Conservation (phyloP, 2,113 vertebrate genomes). For the Phylloscopus trochilus region DNA sequence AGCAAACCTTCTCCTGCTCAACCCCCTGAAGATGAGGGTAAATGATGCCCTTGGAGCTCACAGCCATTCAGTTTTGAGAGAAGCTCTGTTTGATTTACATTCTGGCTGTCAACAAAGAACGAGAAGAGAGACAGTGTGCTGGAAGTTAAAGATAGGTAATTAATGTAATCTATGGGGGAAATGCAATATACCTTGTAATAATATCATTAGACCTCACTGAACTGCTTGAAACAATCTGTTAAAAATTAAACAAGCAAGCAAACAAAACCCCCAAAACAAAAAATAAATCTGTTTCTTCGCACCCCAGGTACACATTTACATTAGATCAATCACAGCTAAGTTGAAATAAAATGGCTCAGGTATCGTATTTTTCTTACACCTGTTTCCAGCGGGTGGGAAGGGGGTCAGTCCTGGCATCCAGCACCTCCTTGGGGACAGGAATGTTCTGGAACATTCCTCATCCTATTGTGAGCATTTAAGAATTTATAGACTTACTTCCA, state of each 20-base stretch:
- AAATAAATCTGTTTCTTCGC: neutral
- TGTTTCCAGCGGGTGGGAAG: neutral
- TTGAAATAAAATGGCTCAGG: neutral
- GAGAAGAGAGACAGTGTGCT: neutral
- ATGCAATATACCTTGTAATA: slow-evolving; percentile 7
- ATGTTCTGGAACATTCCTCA: neutral
- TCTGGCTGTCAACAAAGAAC: neutral
- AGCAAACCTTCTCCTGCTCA: neutral
- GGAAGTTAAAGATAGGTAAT: slow-evolving; percentile 13
- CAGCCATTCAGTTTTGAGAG: neutral
- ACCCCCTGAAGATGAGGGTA: neutral
- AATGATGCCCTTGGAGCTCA: slow-evolving; percentile 24
- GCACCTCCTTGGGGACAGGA: neutral
- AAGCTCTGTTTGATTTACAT: slow-evolving; percentile 10
- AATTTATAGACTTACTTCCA: neutral
- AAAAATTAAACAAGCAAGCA: neutral
- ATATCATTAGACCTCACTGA: neutral
- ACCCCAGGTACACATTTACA: neutral
- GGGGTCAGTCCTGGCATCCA: neutral
- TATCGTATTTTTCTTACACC: neutral
- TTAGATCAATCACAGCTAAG: neutral
- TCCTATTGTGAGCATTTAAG: neutral
- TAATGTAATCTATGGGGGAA: slow-evolving; percentile 9
- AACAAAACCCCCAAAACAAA: neutral
- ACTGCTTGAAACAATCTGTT: neutral